Conservation (phyloP, 2,888 invertebrate genomes). For the Ethmia dodecea region DNA sequence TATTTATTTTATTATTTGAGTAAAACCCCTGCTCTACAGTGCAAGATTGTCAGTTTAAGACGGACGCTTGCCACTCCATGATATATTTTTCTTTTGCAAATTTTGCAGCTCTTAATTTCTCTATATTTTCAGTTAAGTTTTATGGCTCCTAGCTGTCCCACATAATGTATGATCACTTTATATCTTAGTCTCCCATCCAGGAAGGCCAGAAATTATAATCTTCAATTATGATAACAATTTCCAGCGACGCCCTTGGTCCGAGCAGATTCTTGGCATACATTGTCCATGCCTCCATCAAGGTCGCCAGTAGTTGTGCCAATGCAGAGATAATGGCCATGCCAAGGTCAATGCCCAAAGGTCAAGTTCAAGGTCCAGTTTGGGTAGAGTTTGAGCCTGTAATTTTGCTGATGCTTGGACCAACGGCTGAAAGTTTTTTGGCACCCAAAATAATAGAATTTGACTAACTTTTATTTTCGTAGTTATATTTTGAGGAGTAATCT, state of each 20-base stretch:
- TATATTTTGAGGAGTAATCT: too few species aligned
- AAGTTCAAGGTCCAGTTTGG: constrained; percentile 7
- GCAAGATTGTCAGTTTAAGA: too few species aligned
- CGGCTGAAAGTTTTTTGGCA: constrained; percentile 41
- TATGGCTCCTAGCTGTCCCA: too few species aligned
- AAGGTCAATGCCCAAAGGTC: constrained; percentile 37
- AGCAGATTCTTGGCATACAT: constrained; percentile 74
- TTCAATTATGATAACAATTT: constrained; percentile 28
- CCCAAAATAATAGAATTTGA: constrained; percentile 3
- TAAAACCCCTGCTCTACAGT: too few species aligned
- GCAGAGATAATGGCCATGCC: constrained; percentile 39
- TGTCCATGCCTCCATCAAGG: constrained; percentile 73
- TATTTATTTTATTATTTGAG: too few species aligned
- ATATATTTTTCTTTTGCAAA: too few species aligned
- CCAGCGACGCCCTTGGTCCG: constrained; percentile 75
- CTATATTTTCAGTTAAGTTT: too few species aligned
- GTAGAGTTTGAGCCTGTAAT: constrained; percentile 38
- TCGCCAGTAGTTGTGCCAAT: constrained; percentile 60
- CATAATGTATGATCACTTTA: too few species aligned
- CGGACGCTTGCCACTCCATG: too few species aligned
- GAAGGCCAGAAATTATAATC: background rate
- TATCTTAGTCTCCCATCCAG: too few species aligned
- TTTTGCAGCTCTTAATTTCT: too few species aligned
- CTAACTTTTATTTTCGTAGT: too few species aligned
- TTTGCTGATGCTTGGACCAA: constrained; percentile 64